Base-by-base conservation (phyloP, 2,888 invertebrate genomes). In the Spatulosminthurus flaviceps region DNA sequence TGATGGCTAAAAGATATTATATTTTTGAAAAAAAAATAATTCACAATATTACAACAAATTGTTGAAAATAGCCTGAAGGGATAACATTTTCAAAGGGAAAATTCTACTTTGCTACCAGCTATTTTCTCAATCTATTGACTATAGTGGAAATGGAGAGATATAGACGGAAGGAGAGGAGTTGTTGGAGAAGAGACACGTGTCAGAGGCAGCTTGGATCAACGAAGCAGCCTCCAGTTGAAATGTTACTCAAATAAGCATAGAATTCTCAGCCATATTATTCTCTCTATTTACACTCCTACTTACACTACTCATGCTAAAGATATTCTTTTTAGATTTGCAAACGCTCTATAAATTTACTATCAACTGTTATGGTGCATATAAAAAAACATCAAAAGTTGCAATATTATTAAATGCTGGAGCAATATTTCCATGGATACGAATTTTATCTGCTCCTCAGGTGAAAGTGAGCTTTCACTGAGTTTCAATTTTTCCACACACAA, bases 181-280 rank as follows among this genome's bases (percentile, higher is more conserved):
- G n/a, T n/a, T n/a, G n/a, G n/a, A 51, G n/a, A 51, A 51, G 9
- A 51, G 51, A 51, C 51, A n/a, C 51, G 51, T 51, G 51, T 51
- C 51, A 51, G 16, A 51, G 51, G 51, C 51, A 51, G 51, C 51
- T n/a, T 51, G 51, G n/a, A n/a, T n/a, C n/a, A n/a, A n/a, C n/a
- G n/a, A 51, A 51, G 9, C 16, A 51, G 51, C 51, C 51, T 51
- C 51, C 16, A 51, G 51, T 19, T 19, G 5, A 13, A 19, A n/a
- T 51, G 51, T 51, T 19, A 51, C 34, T 51, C 1, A n/a, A 51
- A 51, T 5, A 19, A 51, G 9, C 19, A 51, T n/a, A 19, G 51
- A 51, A 51, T 51, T 16, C 7, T 19, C 9, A 51, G 16, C 51
- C 5, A 51, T 51, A 11, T 51, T 51, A 51, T 51, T 51, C n/a